Percentiles rank a stretch among this genome's conserved stretches.
phyloP scores from a whole-genome alignment of 2,888 invertebrate species.

The Vanessa cardui region DNA sequence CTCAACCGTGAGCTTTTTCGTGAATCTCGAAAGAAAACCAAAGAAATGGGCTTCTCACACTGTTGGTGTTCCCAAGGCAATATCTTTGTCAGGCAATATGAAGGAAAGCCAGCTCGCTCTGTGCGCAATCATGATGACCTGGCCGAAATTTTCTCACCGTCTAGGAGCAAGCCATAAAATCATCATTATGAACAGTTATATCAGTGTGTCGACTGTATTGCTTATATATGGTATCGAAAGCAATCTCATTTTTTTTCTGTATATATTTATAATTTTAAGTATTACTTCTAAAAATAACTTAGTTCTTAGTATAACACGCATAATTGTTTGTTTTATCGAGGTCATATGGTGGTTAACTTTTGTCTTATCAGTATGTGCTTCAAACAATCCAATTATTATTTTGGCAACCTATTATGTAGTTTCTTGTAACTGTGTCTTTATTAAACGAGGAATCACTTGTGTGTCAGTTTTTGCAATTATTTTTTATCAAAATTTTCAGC shows the following conservation, averaged over 20 bases:
- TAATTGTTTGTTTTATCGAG: constrained; percentile 1
- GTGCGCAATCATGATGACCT: constrained; percentile 3
- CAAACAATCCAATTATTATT: constrained; percentile 10
- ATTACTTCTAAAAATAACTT: constrained; percentile 3
- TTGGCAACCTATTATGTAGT: constrained; percentile 7
- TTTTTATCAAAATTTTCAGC: constrained; percentile 9
- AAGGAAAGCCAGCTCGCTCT: constrained; percentile 5
- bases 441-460: too few relatives aligned
- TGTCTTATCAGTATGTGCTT: constrained; percentile 7
- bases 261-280: not conserved
- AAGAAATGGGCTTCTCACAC: not conserved
- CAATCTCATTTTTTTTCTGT: not conserved
- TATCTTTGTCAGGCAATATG: not conserved
- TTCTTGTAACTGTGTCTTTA: too few relatives aligned
- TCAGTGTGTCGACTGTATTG: not conserved
- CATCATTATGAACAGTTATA: constrained; percentile 2
- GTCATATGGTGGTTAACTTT: constrained; percentile 6
- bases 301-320: constrained; percentile 2
- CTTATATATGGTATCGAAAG: constrained; percentile 1
- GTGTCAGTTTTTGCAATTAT: constrained; percentile 11
- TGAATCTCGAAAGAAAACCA: not conserved
- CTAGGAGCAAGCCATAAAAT: constrained; percentile 3
- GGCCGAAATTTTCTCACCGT: not conserved
- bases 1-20: not conserved
- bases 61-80: not conserved